Base-by-base conservation (phyloP, 2,113 vertebrate species). In the Odocoileus hemionus region DNA sequence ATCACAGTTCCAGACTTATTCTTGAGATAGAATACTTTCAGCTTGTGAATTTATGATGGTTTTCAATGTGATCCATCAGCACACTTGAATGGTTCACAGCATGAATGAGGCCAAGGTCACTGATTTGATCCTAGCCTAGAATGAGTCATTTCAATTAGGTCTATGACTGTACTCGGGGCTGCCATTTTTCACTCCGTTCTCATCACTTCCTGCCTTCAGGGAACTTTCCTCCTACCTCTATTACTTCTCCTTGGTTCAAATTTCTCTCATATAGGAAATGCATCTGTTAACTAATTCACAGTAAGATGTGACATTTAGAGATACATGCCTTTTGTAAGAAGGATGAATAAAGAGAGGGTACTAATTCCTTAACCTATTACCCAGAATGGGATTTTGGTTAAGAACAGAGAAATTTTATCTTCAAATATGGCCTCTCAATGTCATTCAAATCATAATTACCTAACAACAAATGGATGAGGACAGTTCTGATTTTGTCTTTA, bases 61-160 rank as follows among this genome's bases (percentile, higher is more conserved):
- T 91, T 92, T 95, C 19, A 43, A 12, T 82, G 47, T 43, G 80
- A 60, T 39, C 33, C 78, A 8, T 96, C 64, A 95, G 47, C 19
- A 58, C 43, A 54, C 33, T 57, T 91, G 61, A 19, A 60, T 96
- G 88, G 60, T 45, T 85, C 74, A 60, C 80, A 84, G 45, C 26
- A 50, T 79, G 87, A 85, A 94, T 7, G 54, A 91, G 30, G n/a
- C 84, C 91, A 91, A 89, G 52, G 54, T 45, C 60, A 74, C 28
- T 94, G 61, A 88, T 91, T 96, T 91, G 39, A 95, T 74, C 26
- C 47, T 61, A 83, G 13, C 4, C 54, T 89, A 23, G 54, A 86
- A 55, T 95, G 95, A 92, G 82, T 96, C 79, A 64, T 85, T 95
- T 96, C 92, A 43, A 30, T 64, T 92, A 86, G 17, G 16, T 84